Evolutionary conservation across 2,797 vertebrate species (phyloP).

Genomic region (Lacerta agilis): DNA sequence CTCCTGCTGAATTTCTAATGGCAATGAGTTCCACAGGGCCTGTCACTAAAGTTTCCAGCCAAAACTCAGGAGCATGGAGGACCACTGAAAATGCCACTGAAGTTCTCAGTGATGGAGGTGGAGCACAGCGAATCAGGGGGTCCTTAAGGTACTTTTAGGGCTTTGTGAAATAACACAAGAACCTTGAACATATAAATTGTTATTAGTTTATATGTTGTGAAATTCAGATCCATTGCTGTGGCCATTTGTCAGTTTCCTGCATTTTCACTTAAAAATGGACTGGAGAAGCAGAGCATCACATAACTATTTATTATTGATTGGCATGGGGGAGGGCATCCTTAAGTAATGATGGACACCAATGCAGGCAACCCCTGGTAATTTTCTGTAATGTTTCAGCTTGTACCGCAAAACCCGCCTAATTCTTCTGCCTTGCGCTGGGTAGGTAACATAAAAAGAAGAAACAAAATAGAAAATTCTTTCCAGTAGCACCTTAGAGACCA

Average conservation of each 20-base stretch:
- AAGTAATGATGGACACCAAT: conserved; percentile 35
- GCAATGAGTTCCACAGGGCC: no score
- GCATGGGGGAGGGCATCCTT: background rate
- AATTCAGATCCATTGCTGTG: background rate
- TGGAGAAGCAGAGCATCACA: background rate
- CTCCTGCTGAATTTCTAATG: no score
- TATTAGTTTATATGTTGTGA: no score
- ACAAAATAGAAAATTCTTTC: no score
- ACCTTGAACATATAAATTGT: no score
- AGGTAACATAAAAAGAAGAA: conserved; percentile 22
- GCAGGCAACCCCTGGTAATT: conserved; percentile 8
- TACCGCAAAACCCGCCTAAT: conserved; percentile 10
- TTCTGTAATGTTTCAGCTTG: background rate
- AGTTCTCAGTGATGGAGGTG: background rate
- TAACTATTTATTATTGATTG: conserved; percentile 25
- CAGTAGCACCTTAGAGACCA: no score
- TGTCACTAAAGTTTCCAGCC: no score
- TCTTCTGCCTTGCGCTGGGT: conserved; percentile 31
- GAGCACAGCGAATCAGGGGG: background rate
- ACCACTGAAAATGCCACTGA: no score
- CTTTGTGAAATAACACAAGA: no score
- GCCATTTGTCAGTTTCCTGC: background rate
- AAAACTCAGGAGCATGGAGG: no score
- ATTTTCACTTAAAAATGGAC: background rate
- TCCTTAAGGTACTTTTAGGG: background rate